Evolutionary conservation across 2,888 invertebrate genomes (phyloP), one percentile per base, ranked within the genome.

Genomic region (Orthonevra nobilis): DNA sequence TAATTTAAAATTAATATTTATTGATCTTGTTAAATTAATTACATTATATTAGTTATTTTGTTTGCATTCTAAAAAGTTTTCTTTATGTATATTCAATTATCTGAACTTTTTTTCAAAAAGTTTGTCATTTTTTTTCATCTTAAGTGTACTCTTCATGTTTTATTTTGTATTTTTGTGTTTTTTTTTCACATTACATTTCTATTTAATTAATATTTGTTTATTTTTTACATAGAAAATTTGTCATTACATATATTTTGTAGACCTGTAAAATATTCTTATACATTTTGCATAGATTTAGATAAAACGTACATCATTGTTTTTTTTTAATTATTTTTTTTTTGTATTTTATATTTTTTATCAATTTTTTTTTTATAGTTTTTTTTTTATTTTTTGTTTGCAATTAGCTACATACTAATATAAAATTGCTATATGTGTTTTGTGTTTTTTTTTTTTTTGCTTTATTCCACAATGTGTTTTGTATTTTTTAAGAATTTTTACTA

Each of bases 191-290:
- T 36, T 38, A 40, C 26, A 54, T 54, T 36, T 34, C 12, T 56
- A 26, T n/a, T 26, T 23, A 20, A 30, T 36, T 48, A 10, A 34
- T 60, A 50, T 58, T 34, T 68, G n/a, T 54, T 63, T 54, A 50
- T 19, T 70, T 58, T 64, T 73, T 73, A 73, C 73, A 73, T 73
- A 73, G 34, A 73, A 73, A 72, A 64, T 58, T 64, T 73, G 56
- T 64, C 40, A 36, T 58, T 64, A 42, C 26, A 54, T 50, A 28
- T 61, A 50, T 42, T 60, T 26, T 60, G 40, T 60, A 56, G 19
- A 30, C 46, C 52, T 48, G 72, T 63, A 63, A 63, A 72, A 40
- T 64, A 48, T 40, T 48, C 56, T 72, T 48, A 56, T 56, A 56
- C 56, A 9, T 10, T 46, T 17, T 6, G 40, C 30, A 63, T 70